phyloP scores from a whole-genome alignment of 2,888 invertebrate species.

The Xanthorhoe spadicearia region DNA sequence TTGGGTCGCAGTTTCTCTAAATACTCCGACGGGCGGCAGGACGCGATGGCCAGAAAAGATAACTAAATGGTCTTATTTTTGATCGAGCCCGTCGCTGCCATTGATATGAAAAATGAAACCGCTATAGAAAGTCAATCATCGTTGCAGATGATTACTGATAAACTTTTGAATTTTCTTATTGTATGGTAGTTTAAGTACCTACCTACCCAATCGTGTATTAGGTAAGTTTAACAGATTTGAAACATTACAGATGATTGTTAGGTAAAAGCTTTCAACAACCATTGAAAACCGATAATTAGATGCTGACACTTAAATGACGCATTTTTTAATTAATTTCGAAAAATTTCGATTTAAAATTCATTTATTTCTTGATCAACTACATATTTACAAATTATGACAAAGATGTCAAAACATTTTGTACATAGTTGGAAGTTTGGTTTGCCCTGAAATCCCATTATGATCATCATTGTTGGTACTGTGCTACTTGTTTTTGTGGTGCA shows the following conservation, averaged over 20 bases:
- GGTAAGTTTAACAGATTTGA: constrained; percentile 11
- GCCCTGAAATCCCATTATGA: constrained; percentile 16
- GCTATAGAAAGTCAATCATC: constrained; percentile 80
- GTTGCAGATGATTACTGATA: constrained; percentile 57
- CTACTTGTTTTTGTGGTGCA: constrained; percentile 38
- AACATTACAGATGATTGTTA: constrained; percentile 13
- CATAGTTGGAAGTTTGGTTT: too few species aligned
- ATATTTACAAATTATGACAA: too few species aligned
- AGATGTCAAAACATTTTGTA: too few species aligned
- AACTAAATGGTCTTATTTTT: constrained; percentile 73
- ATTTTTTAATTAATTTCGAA: too few species aligned
- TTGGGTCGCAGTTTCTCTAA: constrained; percentile 66
- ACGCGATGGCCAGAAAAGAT: constrained; percentile 70
- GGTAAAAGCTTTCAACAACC: neutral
- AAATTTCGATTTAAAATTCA: too few species aligned
- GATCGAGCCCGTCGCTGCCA: constrained; percentile 66
- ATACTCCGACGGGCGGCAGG: constrained; percentile 51
- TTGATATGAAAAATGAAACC: constrained; percentile 70
- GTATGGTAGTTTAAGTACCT: neutral
- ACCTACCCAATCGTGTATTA: neutral
- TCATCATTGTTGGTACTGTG: constrained; percentile 24
- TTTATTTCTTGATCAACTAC: too few species aligned
- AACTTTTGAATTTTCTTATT: constrained; percentile 49
- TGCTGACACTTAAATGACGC: too few species aligned
- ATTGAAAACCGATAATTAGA: too few species aligned